phyloP scores from a whole-genome alignment of 2,113 vertebrate species.

The Rattus norvegicus region DNA sequence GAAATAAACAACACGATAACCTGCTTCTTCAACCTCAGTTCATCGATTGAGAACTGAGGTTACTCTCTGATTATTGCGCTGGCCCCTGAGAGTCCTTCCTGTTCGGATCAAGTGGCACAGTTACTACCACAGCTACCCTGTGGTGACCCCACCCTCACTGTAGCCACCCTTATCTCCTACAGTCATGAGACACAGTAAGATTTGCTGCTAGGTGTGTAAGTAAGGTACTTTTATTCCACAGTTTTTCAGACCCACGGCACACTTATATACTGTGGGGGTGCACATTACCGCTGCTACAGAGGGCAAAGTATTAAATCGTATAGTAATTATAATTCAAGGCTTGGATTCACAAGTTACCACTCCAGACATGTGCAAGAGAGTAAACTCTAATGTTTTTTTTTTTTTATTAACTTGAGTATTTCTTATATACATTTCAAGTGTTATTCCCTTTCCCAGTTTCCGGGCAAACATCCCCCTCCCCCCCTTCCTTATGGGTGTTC shows the following conservation, averaged over 20 bases:
- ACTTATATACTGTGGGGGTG: neutral
- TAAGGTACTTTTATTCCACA: conserved; percentile 14
- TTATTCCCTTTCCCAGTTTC: no score
- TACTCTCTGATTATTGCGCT: conserved; percentile 41
- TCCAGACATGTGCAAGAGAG: neutral
- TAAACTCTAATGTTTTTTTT: neutral
- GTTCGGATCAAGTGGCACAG: neutral
- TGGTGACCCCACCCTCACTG: neutral
- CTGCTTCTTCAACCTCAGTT: conserved; percentile 43
- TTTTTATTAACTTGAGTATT: no score
- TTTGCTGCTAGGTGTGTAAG: neutral
- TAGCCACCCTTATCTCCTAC: neutral
- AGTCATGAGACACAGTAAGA: neutral
- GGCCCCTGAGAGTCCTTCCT: neutral
- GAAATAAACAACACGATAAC: conserved; percentile 30
- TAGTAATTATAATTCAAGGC: neutral
- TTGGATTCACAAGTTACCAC: neutral
- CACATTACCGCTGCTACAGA: neutral
- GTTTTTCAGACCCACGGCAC: neutral
- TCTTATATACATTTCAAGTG: no score
- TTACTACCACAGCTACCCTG: neutral
- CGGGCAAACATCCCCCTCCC: no score
- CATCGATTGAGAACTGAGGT: neutral
- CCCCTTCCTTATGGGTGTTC: no score
- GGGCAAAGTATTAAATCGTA: neutral